Percentiles rank a stretch among this genome's conserved stretches.
phyloP scores from a whole-genome alignment of 1,140 invertebrate species.

The Aricia agestis region DNA sequence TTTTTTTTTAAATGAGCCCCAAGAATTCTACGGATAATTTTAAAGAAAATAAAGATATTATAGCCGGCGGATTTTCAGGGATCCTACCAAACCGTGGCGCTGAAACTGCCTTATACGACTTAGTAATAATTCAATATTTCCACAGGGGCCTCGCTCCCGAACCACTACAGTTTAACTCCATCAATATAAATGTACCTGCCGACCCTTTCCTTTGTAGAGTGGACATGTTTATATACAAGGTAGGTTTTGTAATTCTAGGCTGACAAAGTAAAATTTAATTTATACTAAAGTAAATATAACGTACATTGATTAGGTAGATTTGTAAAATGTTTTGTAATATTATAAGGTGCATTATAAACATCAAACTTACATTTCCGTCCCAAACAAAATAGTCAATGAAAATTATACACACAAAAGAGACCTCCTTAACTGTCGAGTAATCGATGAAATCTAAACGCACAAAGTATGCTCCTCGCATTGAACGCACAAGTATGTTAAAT shows the following conservation, averaged over 20 bases:
- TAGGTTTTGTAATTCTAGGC: not conserved
- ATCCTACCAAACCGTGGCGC: slow-evolving; percentile 20
- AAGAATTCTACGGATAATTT: not conserved
- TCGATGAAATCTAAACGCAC: not conserved
- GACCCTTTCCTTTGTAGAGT: not conserved
- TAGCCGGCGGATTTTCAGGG: not conserved
- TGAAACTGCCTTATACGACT: slow-evolving; percentile 23
- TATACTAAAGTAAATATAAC: not conserved
- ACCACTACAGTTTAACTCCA: slow-evolving; percentile 29
- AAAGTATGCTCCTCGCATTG: not conserved
- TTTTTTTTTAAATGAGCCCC: not conserved
- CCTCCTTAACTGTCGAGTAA: not conserved
- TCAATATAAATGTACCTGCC: slow-evolving; percentile 32
- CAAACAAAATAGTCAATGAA: not conserved
- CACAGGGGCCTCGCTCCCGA: slow-evolving; percentile 27
- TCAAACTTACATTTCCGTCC: no score
- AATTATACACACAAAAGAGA: not conserved
- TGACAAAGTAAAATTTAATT: not conserved
- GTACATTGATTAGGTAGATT: no score
- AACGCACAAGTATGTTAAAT: slow-evolving; percentile 2
- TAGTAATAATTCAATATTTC: slow-evolving; percentile 40
- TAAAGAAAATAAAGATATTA: not conserved
- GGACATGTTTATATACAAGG: not conserved
- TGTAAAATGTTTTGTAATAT: not conserved
- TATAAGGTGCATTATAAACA: no score